These are phyloP conservation scores for Percina caprodes DNA, from an alignment of 2,113 vertebrate species.

Conservation along the genomic window DNA sequence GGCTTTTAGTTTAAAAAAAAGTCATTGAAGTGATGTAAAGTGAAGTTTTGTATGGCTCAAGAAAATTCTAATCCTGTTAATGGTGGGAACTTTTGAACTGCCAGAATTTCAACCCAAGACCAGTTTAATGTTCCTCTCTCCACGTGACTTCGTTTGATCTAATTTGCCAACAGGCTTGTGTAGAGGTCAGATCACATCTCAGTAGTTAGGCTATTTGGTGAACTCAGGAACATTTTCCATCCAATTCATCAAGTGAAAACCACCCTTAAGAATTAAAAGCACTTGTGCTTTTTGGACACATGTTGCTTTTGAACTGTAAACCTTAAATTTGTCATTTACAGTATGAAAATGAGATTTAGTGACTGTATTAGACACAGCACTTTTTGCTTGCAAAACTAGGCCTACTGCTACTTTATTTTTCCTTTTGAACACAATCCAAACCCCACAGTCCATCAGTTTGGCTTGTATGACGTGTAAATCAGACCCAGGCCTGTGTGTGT, in stretches of 20 bases:
- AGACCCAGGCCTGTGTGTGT: background rate
- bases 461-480: conserved; percentile 37
- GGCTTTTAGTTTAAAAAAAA: too few species aligned
- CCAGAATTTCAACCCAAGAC: background rate
- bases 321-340: background rate
- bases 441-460: conserved; percentile 29
- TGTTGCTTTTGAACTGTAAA: conserved; percentile 13
- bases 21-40: background rate
- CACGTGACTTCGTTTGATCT: background rate
- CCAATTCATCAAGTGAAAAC: conserved; percentile 17
- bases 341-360: background rate
- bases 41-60: background rate
- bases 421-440: conserved; percentile 37
- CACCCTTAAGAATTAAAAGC: conserved; percentile 25
- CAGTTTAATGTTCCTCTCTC: background rate
- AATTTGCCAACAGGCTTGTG: background rate
- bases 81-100: background rate
- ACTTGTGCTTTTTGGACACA: background rate
- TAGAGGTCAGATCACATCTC: conserved; percentile 19
- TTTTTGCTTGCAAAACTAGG: background rate
- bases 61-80: background rate
- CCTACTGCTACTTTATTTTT: background rate
- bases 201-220: background rate
- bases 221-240: conserved; percentile 44
- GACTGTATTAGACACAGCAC: conserved; percentile 4